phyloP scores from a whole-genome alignment of 35 echinoderm and acorn worm genomes.

The Lytechinus variegatus region DNA sequence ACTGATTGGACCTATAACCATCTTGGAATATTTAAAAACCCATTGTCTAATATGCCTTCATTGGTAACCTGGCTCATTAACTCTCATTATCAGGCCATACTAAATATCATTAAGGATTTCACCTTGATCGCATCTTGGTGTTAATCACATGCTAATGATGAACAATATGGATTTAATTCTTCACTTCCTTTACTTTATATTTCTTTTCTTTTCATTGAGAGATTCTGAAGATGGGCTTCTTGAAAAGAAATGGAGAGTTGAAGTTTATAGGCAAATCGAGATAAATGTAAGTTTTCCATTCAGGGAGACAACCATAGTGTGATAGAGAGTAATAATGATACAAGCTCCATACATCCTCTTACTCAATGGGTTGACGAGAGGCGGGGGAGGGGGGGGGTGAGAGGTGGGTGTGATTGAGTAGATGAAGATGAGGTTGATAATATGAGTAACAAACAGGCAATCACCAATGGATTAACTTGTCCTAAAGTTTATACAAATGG shows the following conservation, averaged over 20 bases:
- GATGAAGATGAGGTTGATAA: not conserved
- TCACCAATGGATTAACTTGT: not conserved
- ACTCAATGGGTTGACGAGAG: not conserved
- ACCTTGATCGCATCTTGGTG: not conserved
- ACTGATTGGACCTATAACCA: not conserved
- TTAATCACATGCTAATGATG: not conserved
- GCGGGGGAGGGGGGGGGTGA: not conserved
- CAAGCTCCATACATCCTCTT: not conserved
- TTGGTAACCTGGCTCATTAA: not conserved
- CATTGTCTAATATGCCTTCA: not conserved
- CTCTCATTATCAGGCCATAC: not conserved
- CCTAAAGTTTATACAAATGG: not conserved
- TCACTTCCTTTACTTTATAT: no score
- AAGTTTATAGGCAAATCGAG: no score
- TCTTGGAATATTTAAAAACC: not conserved
- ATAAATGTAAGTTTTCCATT: no score
- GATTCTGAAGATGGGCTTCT: no score
- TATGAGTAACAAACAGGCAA: not conserved
- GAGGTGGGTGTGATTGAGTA: not conserved
- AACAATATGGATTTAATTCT: not conserved
- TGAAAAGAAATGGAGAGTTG: no score
- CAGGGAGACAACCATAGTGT: no score
- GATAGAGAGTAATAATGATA: not conserved
- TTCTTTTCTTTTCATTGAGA: no score
- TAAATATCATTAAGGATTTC: not conserved